Conservation (phyloP, 2,888 invertebrate genomes). For the Coenonympha glycerion region DNA sequence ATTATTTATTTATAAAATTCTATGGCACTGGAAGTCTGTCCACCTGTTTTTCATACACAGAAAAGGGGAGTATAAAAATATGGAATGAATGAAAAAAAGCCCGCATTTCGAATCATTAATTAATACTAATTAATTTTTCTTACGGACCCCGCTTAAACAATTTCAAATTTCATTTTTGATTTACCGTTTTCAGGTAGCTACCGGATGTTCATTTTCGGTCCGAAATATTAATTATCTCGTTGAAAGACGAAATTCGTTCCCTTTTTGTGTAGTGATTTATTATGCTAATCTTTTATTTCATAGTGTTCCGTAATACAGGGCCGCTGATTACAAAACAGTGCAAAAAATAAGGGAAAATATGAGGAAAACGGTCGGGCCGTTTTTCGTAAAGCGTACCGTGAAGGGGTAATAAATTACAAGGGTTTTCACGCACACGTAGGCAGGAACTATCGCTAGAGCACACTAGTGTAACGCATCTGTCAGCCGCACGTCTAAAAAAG, state of each 20-base stretch:
- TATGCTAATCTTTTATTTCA: background rate
- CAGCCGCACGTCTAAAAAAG: background rate
- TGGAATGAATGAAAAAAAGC: too few relatives aligned
- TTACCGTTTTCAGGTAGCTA: background rate
- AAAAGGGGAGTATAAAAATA: too few relatives aligned
- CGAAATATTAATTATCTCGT: background rate
- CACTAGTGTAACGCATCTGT: background rate
- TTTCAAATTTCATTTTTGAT: too few relatives aligned
- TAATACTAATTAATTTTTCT: too few relatives aligned
- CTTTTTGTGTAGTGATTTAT: background rate
- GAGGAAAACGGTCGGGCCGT: background rate
- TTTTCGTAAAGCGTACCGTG: constrained; percentile 1
- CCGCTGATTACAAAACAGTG: constrained; percentile 4
- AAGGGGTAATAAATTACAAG: constrained; percentile 7
- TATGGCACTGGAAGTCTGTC: too few relatives aligned
- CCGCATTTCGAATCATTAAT: too few relatives aligned
- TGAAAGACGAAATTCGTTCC: background rate
- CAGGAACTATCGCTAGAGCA: background rate
- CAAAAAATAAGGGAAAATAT: constrained; percentile 3
- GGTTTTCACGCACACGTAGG: background rate
- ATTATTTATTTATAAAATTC: too few relatives aligned
- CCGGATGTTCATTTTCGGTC: background rate
- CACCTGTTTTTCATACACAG: too few relatives aligned
- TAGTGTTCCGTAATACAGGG: background rate
- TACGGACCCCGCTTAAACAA: too few relatives aligned